phyloP scores from a whole-genome alignment of 2,888 invertebrate species.

The Drosophila helvetica region DNA sequence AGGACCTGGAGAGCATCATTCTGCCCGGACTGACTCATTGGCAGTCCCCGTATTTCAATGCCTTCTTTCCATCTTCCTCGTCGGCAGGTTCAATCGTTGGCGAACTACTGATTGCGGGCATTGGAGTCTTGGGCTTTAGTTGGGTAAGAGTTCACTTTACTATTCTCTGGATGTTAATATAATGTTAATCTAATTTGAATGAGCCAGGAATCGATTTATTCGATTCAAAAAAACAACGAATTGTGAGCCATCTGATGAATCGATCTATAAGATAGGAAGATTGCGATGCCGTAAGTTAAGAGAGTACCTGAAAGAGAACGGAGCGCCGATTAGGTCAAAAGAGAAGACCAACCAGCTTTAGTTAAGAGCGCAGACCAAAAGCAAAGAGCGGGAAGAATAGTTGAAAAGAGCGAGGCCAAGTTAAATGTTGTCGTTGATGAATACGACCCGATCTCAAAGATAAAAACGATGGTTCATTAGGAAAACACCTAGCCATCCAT shows the following conservation, averaged over 20 bases:
- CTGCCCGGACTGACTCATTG: constrained; percentile 75
- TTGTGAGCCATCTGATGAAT: background rate
- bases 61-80: constrained; percentile 71
- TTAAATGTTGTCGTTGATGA: too few relatives aligned
- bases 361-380: constrained; percentile 12
- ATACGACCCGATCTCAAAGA: too few relatives aligned
- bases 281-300: background rate
- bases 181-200: background rate
- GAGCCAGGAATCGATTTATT: background rate
- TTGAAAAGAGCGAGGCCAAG: background rate
- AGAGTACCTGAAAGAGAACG: background rate
- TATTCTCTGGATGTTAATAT: too few relatives aligned
- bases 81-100: constrained; percentile 78
- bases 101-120: constrained; percentile 73
- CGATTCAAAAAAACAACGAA: too few relatives aligned
- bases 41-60: constrained; percentile 79
- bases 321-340: background rate
- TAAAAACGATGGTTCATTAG: background rate
- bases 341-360: background rate
- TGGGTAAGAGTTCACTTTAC: constrained; percentile 59
- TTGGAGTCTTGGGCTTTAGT: constrained; percentile 75
- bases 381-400: constrained; percentile 3
- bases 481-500: too few relatives aligned
- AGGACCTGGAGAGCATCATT: constrained; percentile 72
- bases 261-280: background rate